Evolutionary conservation across 2,797 vertebrate species (phyloP).

Genomic region (Pelobates cultripes): DNA sequence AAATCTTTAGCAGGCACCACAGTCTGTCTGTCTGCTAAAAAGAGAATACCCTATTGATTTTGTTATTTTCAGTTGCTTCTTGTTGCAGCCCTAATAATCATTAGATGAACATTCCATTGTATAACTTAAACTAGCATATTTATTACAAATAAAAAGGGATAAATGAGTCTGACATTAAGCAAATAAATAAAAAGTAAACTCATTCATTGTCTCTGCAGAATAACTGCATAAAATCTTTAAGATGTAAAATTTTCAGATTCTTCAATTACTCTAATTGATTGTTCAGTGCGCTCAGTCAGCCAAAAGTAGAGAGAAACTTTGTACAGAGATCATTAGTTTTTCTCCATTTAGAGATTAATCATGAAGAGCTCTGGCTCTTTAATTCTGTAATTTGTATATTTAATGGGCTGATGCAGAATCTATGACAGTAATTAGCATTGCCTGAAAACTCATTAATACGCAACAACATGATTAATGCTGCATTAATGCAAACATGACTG

Average conservation of each 20-base stretch:
- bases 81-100: slow-evolving; percentile 58
- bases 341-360: slow-evolving; percentile 99
- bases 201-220: slow-evolving; percentile 54
- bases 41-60: slow-evolving; percentile 65
- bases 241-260: slow-evolving; percentile 81
- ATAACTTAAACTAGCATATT: slow-evolving; percentile 40
- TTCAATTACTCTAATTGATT: slow-evolving; percentile 98
- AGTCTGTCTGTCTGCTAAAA: slow-evolving; percentile 62
- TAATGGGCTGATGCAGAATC: slow-evolving; percentile 99
- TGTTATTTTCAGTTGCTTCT: slow-evolving; percentile 54
- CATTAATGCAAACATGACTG: slow-evolving; percentile 99
- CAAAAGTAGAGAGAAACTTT: slow-evolving; percentile 98
- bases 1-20: slow-evolving; percentile 57
- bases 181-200: slow-evolving; percentile 50
- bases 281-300: slow-evolving; percentile 89
- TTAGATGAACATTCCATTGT: slow-evolving; percentile 31
- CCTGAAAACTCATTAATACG: slow-evolving; percentile 99
- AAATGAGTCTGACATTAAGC: slow-evolving; percentile 49
- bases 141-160: slow-evolving; percentile 56
- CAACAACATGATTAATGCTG: slow-evolving; percentile 99
- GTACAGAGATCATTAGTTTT: slow-evolving; percentile 99
- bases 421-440: slow-evolving; percentile 99
- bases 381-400: slow-evolving; percentile 99
- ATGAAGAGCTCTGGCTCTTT: slow-evolving; percentile 99
- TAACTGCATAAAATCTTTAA: slow-evolving; percentile 66